Evolutionary conservation across 2,797 vertebrate species (phyloP).

Genomic region (Siniperca scherzeri): DNA sequence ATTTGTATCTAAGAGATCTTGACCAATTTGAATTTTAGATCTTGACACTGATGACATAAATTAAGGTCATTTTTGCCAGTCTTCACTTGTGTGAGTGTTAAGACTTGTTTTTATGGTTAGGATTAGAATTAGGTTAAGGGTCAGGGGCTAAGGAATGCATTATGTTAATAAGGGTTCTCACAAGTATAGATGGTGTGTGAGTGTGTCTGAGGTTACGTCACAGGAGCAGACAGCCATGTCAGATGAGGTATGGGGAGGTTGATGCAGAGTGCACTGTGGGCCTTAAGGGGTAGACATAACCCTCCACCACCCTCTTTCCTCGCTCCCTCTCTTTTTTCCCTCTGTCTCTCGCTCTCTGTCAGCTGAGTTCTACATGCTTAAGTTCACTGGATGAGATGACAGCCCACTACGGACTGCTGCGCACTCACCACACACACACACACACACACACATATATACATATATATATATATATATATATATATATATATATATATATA

Average conservation of each 20-base stretch:
- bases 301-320: constrained; percentile 5
- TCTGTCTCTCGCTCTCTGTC: constrained; percentile 57
- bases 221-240: constrained; percentile 50
- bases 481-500: not conserved
- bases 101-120: not conserved
- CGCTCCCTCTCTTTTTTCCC: not conserved
- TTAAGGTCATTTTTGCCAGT: not conserved
- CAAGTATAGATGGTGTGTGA: not conserved
- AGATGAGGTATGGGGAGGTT: constrained; percentile 37
- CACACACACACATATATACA: not conserved
- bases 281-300: constrained; percentile 63
- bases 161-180: not conserved
- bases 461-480: constrained; percentile 6
- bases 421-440: constrained; percentile 20
- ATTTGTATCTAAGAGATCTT: not conserved
- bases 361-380: constrained; percentile 61
- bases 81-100: not conserved
- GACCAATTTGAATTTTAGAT: not conserved
- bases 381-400: constrained; percentile 76
- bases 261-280: constrained; percentile 29
- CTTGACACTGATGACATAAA: not conserved
- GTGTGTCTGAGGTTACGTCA: constrained; percentile 23
- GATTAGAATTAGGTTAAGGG: not conserved
- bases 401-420: constrained; percentile 47
- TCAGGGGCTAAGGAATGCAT: not conserved